A percentile compares a stretch with the other conserved stretches of the same genome.
phyloP scores from a whole-genome alignment of 2,888 invertebrate species.

The Agriopis marginaria region DNA sequence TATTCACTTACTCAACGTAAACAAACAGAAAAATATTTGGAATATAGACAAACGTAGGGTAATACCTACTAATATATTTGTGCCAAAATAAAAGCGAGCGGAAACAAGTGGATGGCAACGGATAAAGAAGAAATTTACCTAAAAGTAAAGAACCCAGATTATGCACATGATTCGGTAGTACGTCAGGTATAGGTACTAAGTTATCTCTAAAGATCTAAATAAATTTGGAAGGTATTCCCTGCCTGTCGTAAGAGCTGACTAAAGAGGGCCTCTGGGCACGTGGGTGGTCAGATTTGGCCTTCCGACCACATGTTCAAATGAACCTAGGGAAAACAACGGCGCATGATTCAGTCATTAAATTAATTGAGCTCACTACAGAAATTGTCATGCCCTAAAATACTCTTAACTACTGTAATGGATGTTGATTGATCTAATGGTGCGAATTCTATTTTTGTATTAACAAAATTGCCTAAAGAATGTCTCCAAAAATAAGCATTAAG shows the following conservation, averaged over 20 bases:
- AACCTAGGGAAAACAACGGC: no score
- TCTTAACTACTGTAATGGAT: slow-evolving; percentile 9
- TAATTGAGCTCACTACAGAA: slow-evolving; percentile 9
- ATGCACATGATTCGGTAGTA: no score
- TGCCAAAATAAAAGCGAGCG: background rate
- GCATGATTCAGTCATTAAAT: background rate
- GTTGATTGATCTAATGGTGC: slow-evolving; percentile 23
- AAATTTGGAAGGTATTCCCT: no score
- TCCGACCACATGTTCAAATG: no score
- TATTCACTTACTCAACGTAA: slow-evolving; percentile 59
- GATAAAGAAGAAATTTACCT: background rate
- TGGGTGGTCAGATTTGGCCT: no score
- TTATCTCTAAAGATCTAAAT: no score
- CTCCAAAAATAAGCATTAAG: slow-evolving; percentile 9
- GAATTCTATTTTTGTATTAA: slow-evolving; percentile 19
- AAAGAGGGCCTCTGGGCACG: no score
- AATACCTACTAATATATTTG: slow-evolving; percentile 24
- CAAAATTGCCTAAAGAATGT: slow-evolving; percentile 25
- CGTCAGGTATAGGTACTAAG: no score
- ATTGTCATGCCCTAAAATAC: slow-evolving; percentile 32
- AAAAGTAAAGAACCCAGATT: background rate
- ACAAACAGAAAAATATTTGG: slow-evolving; percentile 54
- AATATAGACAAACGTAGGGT: slow-evolving; percentile 42
- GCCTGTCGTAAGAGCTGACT: no score
- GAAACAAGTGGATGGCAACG: background rate